Percentiles rank a stretch among this genome's conserved stretches.
Evolutionary conservation across 1,140 invertebrate species (phyloP).

Genomic region (Nephila pilipes): DNA sequence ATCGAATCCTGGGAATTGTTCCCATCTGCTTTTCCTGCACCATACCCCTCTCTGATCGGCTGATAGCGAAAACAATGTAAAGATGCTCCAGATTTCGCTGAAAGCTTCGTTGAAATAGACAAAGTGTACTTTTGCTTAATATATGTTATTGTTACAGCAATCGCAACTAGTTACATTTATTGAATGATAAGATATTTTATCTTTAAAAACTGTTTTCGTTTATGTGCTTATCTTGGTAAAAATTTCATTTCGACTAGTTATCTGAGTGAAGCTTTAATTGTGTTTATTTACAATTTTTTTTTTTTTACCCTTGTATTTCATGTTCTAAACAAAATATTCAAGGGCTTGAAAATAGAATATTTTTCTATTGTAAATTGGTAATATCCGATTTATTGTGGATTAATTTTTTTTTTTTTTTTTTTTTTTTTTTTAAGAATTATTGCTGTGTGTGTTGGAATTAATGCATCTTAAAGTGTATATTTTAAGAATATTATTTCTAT

Average conservation of each 20-base stretch:
- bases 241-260: neutral
- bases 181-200: neutral
- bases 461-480: too few species aligned
- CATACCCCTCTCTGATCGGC: neutral
- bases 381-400: too few species aligned
- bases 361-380: too few species aligned
- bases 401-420: too few species aligned
- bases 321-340: neutral
- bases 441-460: too few species aligned
- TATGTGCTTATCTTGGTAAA: neutral
- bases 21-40: neutral
- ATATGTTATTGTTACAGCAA: neutral
- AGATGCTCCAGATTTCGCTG: neutral
- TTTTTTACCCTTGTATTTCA: neutral
- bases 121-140: neutral
- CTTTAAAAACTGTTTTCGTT: too few species aligned
- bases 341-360: neutral
- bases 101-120: conserved; percentile 13
- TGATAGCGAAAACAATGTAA: conserved; percentile 5
- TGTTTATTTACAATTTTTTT: neutral
- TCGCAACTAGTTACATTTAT: neutral
- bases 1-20: conserved; percentile 61
- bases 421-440: too few species aligned
- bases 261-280: neutral
- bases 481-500: too few species aligned